Base-by-base conservation (phyloP, 2,113 vertebrate genomes). In the Myotis lucifugus region DNA sequence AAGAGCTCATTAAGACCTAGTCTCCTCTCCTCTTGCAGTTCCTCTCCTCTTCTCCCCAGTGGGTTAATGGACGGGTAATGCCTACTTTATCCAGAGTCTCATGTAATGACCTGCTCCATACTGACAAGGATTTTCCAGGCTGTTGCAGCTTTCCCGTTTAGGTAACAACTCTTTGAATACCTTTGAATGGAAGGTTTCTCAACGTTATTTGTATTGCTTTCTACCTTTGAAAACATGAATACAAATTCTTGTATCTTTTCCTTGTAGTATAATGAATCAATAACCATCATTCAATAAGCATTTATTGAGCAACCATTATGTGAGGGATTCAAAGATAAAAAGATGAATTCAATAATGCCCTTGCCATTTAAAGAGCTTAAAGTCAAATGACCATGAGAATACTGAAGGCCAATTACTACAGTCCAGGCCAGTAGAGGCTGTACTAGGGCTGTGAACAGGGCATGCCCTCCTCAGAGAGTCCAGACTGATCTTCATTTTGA, bases 111-210 rank as follows among this genome's bases (percentile, higher is more conserved):
- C 5, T 69, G n/a, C 25, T 95, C 40, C 85, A 76, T 9, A 25
- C 32, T 61, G 88, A 77, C 34, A 66, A 32, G 79, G 66, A 94
- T 93, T 95, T 93, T 92, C 81, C 81, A 88, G 54, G 86, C 48
- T 79, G 67, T n/a, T 78, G 72, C 69, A 42, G 72, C 87, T 93
- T 46, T 72, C 48, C 48, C 70, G 11, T 87, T 88, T 91, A 85
- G 78, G 27, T 1, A 5, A 85, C 93, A 85, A 89, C 17, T 85
- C 79, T 72, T 27, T 88, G 23, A 85, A 77, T 64, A 37, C 8
- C 46, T 95, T 90, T 85, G 9, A 91, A 95, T 5, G n/a, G 34
- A 77, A 91, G 92, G 34, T 91, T 70, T 90, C 29, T 93, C 82
- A 73, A 70, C 29, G 13, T 82, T 25, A n/a, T 88, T 73, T 92